A percentile compares a stretch with the other conserved stretches of the same genome.
phyloP scores from a whole-genome alignment of 1,140 invertebrate genomes.

The Drosophila equinoxialis region DNA sequence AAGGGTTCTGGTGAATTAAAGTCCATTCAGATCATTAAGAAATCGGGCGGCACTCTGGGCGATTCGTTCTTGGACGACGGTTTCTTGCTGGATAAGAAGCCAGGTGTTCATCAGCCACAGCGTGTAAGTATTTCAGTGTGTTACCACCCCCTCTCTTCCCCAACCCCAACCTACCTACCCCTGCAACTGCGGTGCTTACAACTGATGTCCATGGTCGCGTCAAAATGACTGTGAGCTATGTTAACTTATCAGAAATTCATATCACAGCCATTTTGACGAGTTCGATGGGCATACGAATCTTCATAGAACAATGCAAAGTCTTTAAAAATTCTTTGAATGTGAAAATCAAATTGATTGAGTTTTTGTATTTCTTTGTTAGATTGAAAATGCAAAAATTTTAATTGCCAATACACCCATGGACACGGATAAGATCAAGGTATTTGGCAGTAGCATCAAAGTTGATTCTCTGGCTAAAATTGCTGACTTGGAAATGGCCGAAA shows the following conservation, averaged over 20 bases:
- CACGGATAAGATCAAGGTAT: conserved; percentile 99
- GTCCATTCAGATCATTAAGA: conserved; percentile 99
- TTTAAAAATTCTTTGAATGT: too few species aligned
- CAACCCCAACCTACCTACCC: background rate
- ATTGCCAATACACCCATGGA: conserved; percentile 99
- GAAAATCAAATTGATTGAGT: too few species aligned
- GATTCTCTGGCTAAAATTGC: conserved; percentile 99
- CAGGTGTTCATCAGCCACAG: conserved; percentile 94
- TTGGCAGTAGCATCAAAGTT: conserved; percentile 98
- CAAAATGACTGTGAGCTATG: conserved; percentile 81
- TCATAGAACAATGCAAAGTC: background rate
- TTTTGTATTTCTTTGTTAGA: conserved; percentile 40
- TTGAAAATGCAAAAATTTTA: conserved; percentile 97
- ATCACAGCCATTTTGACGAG: conserved; percentile 83
- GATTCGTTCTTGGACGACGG: conserved; percentile 99
- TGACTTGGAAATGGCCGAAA: conserved; percentile 98
- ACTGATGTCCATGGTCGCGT: conserved; percentile 62
- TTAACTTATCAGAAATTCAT: conserved; percentile 56
- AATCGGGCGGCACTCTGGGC: conserved; percentile 94
- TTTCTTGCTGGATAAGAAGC: conserved; percentile 98
- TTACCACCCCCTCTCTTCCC: too few species aligned
- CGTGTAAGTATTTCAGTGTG: conserved; percentile 73
- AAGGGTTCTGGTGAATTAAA: conserved; percentile 98
- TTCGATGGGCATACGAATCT: conserved; percentile 62
- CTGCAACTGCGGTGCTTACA: too few species aligned